These are phyloP conservation scores for Anabas testudineus DNA, from an alignment of 2,797 vertebrate species.

Conservation along the genomic window DNA sequence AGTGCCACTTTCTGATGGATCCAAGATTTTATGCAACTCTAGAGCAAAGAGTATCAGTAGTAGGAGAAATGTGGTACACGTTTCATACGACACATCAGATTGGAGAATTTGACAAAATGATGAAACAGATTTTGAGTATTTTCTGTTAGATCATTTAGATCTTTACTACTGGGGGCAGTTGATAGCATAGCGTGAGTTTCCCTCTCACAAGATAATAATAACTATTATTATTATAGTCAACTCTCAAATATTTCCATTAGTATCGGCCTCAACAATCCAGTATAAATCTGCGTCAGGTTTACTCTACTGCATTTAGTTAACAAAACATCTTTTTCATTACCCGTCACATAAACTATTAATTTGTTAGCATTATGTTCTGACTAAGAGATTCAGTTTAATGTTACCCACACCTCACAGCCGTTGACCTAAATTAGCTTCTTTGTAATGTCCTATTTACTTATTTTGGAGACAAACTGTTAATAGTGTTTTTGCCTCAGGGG, in stretches of 20 bases:
- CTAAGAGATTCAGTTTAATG: neutral
- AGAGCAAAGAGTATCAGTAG: neutral
- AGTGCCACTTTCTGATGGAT: neutral
- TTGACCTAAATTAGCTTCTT: neutral
- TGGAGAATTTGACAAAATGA: too few species aligned
- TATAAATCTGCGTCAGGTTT: too few species aligned
- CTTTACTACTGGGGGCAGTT: too few species aligned
- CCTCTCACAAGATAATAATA: too few species aligned
- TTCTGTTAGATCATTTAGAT: too few species aligned
- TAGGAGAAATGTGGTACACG: neutral
- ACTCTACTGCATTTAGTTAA: too few species aligned
- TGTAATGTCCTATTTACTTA: constrained; percentile 29
- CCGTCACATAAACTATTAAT: neutral
- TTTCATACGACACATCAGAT: neutral
- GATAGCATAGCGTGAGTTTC: too few species aligned
- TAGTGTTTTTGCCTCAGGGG: neutral
- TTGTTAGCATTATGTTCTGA: too few species aligned
- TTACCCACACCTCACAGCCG: neutral
- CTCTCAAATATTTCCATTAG: too few species aligned
- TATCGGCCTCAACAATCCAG: too few species aligned
- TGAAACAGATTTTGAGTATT: neutral
- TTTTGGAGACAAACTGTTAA: constrained; percentile 23
- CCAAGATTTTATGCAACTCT: neutral
- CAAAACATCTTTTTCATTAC: too few species aligned
- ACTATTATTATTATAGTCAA: too few species aligned